Conservation (phyloP, 2,888 invertebrate genomes). For the Diloba caeruleocephala region DNA sequence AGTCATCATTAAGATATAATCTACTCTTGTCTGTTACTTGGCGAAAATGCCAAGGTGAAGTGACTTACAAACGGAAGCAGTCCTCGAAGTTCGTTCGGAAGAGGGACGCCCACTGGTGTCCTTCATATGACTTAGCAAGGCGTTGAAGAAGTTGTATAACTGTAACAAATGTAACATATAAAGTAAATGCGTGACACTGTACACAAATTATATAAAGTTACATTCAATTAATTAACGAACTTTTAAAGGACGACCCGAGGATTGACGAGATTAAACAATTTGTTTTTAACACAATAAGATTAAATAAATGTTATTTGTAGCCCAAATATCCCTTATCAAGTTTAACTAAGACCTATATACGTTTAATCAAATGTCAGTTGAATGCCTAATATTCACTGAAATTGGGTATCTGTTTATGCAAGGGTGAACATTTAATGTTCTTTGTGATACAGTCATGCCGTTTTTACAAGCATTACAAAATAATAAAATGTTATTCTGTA, state of each 20-base stretch:
- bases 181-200: conserved; percentile 10
- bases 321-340: conserved; percentile 5
- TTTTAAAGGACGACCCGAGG: conserved; percentile 10
- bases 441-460: too few relatives aligned
- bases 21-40: conserved; percentile 21
- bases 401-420: too few relatives aligned
- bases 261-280: conserved; percentile 18
- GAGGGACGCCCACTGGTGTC: conserved; percentile 90
- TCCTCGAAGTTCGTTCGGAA: conserved; percentile 90
- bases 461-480: too few relatives aligned
- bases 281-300: conserved; percentile 6
- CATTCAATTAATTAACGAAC: conserved; percentile 28
- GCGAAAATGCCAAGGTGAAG: conserved; percentile 47
- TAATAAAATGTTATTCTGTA: too few relatives aligned
- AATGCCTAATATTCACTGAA: not conserved
- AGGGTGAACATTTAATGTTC: too few relatives aligned
- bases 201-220: conserved; percentile 8
- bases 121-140: conserved; percentile 95
- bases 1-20: conserved; percentile 45
- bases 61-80: conserved; percentile 89
- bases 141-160: conserved; percentile 98
- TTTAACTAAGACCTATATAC: not conserved
- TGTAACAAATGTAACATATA: conserved; percentile 82
- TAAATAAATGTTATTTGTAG: conserved; percentile 5
- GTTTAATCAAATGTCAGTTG: conserved; percentile 3